Evolutionary conservation across 2,888 invertebrate genomes (phyloP).

Genomic region (Lamproptera curius): DNA sequence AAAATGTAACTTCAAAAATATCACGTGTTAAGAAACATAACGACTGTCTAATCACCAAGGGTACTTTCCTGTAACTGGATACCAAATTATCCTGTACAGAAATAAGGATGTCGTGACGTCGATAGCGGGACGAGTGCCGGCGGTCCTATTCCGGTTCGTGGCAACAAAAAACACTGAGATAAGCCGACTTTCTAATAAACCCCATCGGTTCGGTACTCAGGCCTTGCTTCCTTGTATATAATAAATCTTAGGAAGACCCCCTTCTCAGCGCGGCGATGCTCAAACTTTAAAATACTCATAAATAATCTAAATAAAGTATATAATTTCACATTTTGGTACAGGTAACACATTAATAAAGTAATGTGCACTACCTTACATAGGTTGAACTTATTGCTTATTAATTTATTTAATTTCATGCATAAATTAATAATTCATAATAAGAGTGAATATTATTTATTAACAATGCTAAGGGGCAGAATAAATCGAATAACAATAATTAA

Average conservation of each 20-base stretch:
- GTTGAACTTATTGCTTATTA: too few relatives aligned
- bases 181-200: slow-evolving; percentile 75
- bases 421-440: too few relatives aligned
- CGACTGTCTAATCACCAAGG: slow-evolving; percentile 6
- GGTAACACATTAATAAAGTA: too few relatives aligned
- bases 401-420: too few relatives aligned
- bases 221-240: slow-evolving; percentile 68
- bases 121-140: slow-evolving; percentile 21
- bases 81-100: slow-evolving; percentile 13
- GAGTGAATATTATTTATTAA: too few relatives aligned
- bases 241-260: slow-evolving; percentile 73
- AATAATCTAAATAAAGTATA: too few relatives aligned
- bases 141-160: slow-evolving; percentile 57
- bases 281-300: slow-evolving; percentile 41
- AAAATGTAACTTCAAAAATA: too few relatives aligned
- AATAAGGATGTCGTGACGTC: slow-evolving; percentile 12
- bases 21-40: slow-evolving; percentile 9
- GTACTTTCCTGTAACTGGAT: slow-evolving; percentile 11
- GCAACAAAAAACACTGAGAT: slow-evolving; percentile 72
- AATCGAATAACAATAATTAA: too few relatives aligned
- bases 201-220: slow-evolving; percentile 55
- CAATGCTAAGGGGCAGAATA: too few relatives aligned
- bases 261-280: slow-evolving; percentile 46
- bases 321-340: too few relatives aligned
- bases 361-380: too few relatives aligned